Percentiles rank a stretch among this genome's conserved stretches.
Evolutionary conservation across 2,888 invertebrate genomes (phyloP).

Genomic region (Gonocerus acuteangulatus): DNA sequence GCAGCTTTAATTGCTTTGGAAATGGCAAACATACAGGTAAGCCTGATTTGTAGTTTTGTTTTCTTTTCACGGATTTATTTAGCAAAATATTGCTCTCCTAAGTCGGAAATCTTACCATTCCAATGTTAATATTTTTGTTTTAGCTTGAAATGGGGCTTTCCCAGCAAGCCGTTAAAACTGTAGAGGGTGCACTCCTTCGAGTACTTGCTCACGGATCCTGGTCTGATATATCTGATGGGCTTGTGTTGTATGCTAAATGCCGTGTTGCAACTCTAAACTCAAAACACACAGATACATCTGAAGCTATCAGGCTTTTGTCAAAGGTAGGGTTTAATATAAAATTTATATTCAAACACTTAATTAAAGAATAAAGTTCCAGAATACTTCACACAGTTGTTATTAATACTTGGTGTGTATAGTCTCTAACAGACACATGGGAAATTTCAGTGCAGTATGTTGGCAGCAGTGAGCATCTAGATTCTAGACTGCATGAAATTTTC

Average conservation of each 20-base stretch:
- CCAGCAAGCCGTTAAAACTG: slow-evolving; percentile 62
- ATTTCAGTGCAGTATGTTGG: too few species aligned
- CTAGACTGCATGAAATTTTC: neutral
- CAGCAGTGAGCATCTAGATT: too few species aligned
- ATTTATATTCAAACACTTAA: too few species aligned
- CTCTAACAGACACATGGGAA: too few species aligned
- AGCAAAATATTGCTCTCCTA: too few species aligned
- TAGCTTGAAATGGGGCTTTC: slow-evolving; percentile 68
- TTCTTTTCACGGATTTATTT: neutral
- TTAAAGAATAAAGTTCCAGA: too few species aligned
- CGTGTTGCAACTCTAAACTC: slow-evolving; percentile 41
- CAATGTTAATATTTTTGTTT: too few species aligned
- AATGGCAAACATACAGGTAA: slow-evolving; percentile 63
- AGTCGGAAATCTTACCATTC: too few species aligned
- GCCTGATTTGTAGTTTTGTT: neutral
- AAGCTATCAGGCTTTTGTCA: slow-evolving; percentile 27
- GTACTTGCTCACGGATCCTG: slow-evolving; percentile 73
- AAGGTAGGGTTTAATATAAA: too few species aligned
- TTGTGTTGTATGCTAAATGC: slow-evolving; percentile 71
- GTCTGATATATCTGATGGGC: slow-evolving; percentile 69
- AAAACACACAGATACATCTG: slow-evolving; percentile 16
- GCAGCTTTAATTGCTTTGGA: slow-evolving; percentile 67
- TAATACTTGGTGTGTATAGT: too few species aligned
- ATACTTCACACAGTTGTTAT: too few species aligned
- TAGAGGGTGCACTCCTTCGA: slow-evolving; percentile 60